A percentile compares a stretch with the other conserved stretches of the same genome.
Conservation (phyloP, 23 tunicate genomes). For the Aplidium turbinatum region DNA sequence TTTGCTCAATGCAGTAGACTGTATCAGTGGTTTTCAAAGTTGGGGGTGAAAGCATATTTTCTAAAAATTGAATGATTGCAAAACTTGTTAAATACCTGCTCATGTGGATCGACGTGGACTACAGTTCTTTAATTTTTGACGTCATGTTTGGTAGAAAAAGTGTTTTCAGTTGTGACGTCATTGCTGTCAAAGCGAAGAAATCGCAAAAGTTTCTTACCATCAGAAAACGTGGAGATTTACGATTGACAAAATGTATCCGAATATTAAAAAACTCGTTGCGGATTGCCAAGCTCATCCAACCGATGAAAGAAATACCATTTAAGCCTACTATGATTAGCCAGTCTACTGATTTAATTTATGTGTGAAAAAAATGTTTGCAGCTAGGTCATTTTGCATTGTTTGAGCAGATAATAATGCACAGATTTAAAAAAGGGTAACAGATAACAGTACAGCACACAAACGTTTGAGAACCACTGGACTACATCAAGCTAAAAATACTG, state of each 20-base stretch:
- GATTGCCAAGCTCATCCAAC: constrained; percentile 42
- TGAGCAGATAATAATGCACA: no score
- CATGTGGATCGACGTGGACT: constrained; percentile 36
- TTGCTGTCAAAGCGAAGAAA: constrained; percentile 53
- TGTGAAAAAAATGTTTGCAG: constrained; percentile 4
- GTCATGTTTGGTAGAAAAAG: constrained; percentile 44
- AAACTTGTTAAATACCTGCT: constrained; percentile 52
- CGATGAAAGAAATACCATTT: constrained; percentile 32
- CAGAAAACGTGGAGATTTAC: constrained; percentile 41
- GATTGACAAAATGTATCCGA: constrained; percentile 39
- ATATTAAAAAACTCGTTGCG: constrained; percentile 28
- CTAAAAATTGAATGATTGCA: no score
- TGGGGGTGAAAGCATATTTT: no score
- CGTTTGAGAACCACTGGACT: no score
- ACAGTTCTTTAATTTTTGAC: constrained; percentile 38
- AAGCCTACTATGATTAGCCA: background rate
- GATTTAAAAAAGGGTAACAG: no score
- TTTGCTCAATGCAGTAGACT: no score
- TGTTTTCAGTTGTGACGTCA: constrained; percentile 37
- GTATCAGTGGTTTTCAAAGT: no score
- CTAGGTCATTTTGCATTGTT: constrained; percentile 14
- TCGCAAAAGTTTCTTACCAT: constrained; percentile 50
- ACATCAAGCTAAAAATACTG: no score
- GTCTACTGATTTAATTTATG: constrained; percentile 15
- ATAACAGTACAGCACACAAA: no score